Evolutionary conservation across 2,113 vertebrate genomes (phyloP).

Genomic region (Pterocles burchelli): DNA sequence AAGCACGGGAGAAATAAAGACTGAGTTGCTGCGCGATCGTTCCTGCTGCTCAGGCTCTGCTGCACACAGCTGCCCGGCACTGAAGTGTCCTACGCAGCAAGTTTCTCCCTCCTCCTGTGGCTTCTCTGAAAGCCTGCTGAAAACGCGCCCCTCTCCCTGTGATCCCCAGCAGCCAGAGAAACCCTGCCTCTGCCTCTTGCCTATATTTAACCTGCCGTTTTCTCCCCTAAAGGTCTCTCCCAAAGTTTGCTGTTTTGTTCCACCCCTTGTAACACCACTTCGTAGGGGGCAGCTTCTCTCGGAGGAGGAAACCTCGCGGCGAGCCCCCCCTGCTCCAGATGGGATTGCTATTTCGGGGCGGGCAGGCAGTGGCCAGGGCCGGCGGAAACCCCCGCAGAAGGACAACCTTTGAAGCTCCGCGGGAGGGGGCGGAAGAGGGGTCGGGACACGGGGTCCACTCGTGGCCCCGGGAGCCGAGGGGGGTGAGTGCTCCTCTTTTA

Average conservation of each 20-base stretch:
- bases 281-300: background rate
- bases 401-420: background rate
- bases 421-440: background rate
- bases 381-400: background rate
- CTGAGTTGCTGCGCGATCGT: background rate
- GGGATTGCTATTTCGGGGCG: background rate
- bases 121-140: background rate
- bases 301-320: background rate
- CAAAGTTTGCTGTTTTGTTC: background rate
- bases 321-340: background rate
- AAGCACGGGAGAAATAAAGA: background rate
- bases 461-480: background rate
- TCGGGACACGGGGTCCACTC: background rate
- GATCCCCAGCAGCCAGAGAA: background rate
- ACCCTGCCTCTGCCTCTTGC: background rate
- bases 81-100: background rate
- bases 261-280: background rate
- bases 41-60: background rate
- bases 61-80: background rate
- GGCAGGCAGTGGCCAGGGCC: background rate
- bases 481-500: background rate
- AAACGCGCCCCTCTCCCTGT: background rate
- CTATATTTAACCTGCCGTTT: background rate
- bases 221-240: background rate
- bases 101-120: background rate